Percentiles rank a stretch among this genome's conserved stretches.
phyloP scores from a whole-genome alignment of 2,113 vertebrate species.

The Cinclus cinclus region DNA sequence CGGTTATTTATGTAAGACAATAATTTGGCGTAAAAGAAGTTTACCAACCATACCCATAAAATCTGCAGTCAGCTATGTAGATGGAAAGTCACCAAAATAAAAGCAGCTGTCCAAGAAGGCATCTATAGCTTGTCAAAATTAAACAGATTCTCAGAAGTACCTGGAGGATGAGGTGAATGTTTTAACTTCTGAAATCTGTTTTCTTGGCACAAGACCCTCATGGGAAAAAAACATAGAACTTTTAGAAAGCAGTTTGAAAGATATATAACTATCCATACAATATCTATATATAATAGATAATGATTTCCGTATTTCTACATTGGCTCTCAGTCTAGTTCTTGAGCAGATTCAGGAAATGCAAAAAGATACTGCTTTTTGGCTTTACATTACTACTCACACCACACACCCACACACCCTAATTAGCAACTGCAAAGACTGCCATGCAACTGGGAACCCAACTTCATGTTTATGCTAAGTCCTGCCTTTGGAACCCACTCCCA shows the following conservation, averaged over 20 bases:
- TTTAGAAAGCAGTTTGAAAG: not conserved
- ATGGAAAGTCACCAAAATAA: constrained; percentile 44
- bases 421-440: not conserved
- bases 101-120: constrained; percentile 12
- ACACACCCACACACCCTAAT: not conserved
- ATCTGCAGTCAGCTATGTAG: constrained; percentile 11
- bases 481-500: not conserved
- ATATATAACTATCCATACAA: not conserved
- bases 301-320: not conserved
- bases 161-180: not conserved
- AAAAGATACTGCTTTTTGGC: not conserved
- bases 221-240: not conserved
- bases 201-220: not conserved
- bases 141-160: constrained; percentile 2
- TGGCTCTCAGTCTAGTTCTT: not conserved
- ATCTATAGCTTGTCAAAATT: not conserved
- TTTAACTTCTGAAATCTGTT: constrained; percentile 7
- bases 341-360: not conserved
- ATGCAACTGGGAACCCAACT: not conserved
- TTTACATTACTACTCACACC: not conserved
- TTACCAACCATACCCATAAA: constrained; percentile 27
- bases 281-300: not conserved
- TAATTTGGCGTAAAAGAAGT: constrained; percentile 20
- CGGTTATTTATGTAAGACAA: not conserved
- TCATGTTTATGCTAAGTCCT: not conserved